phyloP scores from a whole-genome alignment of 2,113 vertebrate species.

The Hydrochoerus hydrochaeris region DNA sequence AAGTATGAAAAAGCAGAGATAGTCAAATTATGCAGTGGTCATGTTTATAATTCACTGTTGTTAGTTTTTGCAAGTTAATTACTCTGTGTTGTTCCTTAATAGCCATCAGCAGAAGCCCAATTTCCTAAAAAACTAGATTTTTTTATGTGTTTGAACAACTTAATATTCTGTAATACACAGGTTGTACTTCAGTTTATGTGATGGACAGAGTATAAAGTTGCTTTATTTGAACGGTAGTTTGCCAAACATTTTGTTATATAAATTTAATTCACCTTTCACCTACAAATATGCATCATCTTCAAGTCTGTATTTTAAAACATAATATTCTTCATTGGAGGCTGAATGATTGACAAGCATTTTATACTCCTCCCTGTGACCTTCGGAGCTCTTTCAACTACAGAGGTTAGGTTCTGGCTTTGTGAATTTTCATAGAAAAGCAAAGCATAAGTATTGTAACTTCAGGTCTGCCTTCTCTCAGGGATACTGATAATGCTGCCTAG shows the following conservation, averaged over 20 bases:
- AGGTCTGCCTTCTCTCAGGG: not conserved
- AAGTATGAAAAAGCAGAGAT: not conserved
- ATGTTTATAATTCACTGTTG: not conserved
- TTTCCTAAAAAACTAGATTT: not conserved
- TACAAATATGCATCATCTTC: not conserved
- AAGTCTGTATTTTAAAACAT: not conserved
- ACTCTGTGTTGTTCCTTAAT: not conserved
- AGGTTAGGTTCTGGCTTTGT: not conserved
- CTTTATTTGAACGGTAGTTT: not conserved
- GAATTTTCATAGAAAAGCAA: not conserved
- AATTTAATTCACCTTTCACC: slow-evolving; percentile 1
- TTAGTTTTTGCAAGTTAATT: not conserved
- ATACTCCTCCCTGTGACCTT: not conserved
- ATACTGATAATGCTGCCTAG: not conserved
- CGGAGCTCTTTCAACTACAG: not conserved
- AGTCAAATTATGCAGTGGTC: not conserved
- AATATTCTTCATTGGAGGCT: not conserved
- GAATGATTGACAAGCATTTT: not conserved
- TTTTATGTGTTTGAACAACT: not conserved
- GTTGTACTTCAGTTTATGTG: not conserved
- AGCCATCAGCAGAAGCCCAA: not conserved
- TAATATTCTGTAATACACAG: not conserved
- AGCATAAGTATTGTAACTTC: not conserved
- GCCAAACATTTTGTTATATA: not conserved
- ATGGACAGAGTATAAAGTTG: not conserved